These are phyloP conservation scores for Tetranychus piercei DNA, from an alignment of 2,888 invertebrate genomes.

Conservation along the genomic window DNA sequence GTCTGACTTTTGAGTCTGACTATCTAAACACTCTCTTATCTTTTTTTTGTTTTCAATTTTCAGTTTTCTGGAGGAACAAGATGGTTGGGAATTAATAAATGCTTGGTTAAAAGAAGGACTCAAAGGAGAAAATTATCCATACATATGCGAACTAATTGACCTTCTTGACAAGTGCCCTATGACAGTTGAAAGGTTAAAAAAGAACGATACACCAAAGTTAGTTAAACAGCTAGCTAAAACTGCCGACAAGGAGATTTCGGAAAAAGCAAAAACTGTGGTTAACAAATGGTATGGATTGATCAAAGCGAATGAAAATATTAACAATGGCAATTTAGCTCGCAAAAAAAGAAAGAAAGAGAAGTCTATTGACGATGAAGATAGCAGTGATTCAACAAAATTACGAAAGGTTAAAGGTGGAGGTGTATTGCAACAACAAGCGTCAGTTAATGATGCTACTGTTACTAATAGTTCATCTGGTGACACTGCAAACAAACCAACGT, in stretches of 20 bases:
- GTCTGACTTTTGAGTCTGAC: not conserved
- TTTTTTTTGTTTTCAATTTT: not conserved
- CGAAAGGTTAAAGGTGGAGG: not conserved
- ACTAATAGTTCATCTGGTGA: not conserved
- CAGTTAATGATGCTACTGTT: not conserved
- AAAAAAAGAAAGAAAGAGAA: constrained; percentile 5
- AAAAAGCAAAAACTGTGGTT: constrained; percentile 16
- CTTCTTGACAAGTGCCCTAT: constrained; percentile 69
- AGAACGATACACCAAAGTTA: constrained; percentile 75
- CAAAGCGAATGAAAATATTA: constrained; percentile 1
- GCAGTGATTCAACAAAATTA: not conserved
- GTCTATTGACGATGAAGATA: not conserved
- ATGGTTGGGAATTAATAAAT: constrained; percentile 78
- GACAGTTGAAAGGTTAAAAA: constrained; percentile 68
- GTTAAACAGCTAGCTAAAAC: constrained; percentile 66
- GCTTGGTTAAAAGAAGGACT: constrained; percentile 69
- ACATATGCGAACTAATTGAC: constrained; percentile 67
- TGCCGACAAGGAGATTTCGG: constrained; percentile 43
- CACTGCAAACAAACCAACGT: not conserved
- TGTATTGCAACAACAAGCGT: not conserved
- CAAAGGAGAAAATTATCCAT: constrained; percentile 53
- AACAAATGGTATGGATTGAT: constrained; percentile 17
- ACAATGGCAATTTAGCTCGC: not conserved
- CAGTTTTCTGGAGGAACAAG: constrained; percentile 41
- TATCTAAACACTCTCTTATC: not conserved